A percentile compares a stretch with the other conserved stretches of the same genome.
Evolutionary conservation across 1,140 invertebrate genomes (phyloP).

Genomic region (Sycobia sp.): DNA sequence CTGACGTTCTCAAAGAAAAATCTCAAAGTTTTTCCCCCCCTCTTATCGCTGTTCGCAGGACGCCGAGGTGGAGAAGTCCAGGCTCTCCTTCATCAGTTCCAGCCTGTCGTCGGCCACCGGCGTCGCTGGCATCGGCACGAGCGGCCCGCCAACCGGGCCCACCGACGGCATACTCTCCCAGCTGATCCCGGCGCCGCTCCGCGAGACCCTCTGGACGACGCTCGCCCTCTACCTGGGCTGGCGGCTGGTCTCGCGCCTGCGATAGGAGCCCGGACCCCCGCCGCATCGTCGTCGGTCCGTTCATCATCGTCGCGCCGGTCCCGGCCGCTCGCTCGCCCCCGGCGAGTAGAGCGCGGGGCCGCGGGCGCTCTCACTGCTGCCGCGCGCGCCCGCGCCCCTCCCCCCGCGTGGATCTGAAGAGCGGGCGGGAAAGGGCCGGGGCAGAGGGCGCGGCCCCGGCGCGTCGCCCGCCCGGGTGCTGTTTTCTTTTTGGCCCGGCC

Average conservation of each 20-base stretch:
- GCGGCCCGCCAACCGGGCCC: slow-evolving; percentile 26
- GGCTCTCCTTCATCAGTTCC: slow-evolving; percentile 50
- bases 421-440: slow-evolving; percentile 57
- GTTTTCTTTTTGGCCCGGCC: not conserved
- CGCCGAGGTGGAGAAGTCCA: slow-evolving; percentile 55
- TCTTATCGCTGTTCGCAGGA: slow-evolving; percentile 44
- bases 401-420: too few relatives aligned
- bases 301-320: too few relatives aligned
- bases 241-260: slow-evolving; percentile 57
- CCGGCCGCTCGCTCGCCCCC: not conserved
- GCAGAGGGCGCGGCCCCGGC: slow-evolving; percentile 47
- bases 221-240: slow-evolving; percentile 59
- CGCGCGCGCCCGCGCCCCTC: too few relatives aligned
- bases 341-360: not conserved
- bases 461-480: not conserved
- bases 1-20: too few relatives aligned
- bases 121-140: not conserved
- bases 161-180: slow-evolving; percentile 53
- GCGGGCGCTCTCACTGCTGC: too few relatives aligned
- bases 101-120: slow-evolving; percentile 35
- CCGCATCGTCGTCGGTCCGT: not conserved
- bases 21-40: too few relatives aligned
- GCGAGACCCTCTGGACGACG: slow-evolving; percentile 59
- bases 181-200: slow-evolving; percentile 56
- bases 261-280: slow-evolving; percentile 47